Evolutionary conservation across 2,888 invertebrate genomes (phyloP).

Genomic region (Dryomyza anilis): DNA sequence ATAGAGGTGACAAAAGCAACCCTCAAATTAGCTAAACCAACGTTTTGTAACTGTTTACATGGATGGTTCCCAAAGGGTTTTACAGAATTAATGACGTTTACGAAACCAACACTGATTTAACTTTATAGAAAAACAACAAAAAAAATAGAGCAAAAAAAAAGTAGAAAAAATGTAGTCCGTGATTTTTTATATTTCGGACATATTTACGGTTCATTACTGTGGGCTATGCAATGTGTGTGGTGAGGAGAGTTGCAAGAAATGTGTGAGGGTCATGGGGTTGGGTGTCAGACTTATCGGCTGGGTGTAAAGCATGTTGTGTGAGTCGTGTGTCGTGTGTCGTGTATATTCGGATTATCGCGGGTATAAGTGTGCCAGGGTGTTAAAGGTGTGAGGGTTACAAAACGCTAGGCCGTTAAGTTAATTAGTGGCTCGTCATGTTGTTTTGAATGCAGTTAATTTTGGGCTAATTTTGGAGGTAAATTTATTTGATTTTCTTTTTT

Average conservation of each 20-base stretch:
- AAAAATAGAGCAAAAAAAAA: no score
- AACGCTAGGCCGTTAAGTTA: slow-evolving; percentile 28
- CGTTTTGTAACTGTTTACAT: neutral
- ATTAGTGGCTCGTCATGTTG: slow-evolving; percentile 33
- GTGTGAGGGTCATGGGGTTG: no score
- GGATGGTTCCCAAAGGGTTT: slow-evolving; percentile 28
- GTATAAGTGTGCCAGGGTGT: no score
- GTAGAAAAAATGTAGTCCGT: no score
- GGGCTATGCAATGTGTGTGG: no score
- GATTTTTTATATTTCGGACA: no score
- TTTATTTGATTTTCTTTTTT: slow-evolving; percentile 4
- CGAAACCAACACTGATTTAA: neutral
- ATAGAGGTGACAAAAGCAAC: slow-evolving; percentile 39
- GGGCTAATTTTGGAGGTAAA: slow-evolving; percentile 24
- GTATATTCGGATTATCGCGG: no score
- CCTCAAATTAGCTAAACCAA: slow-evolving; percentile 39
- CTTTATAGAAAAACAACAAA: neutral
- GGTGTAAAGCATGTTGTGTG: no score
- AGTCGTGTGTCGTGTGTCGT: no score
- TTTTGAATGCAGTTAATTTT: slow-evolving; percentile 17
- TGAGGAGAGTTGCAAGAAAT: no score
- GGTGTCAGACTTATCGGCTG: no score
- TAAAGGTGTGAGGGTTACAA: neutral
- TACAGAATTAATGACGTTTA: neutral
- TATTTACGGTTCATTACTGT: no score